These are phyloP conservation scores for Saturnia japonica DNA, from an alignment of 2,888 invertebrate genomes.

Conservation along the genomic window DNA sequence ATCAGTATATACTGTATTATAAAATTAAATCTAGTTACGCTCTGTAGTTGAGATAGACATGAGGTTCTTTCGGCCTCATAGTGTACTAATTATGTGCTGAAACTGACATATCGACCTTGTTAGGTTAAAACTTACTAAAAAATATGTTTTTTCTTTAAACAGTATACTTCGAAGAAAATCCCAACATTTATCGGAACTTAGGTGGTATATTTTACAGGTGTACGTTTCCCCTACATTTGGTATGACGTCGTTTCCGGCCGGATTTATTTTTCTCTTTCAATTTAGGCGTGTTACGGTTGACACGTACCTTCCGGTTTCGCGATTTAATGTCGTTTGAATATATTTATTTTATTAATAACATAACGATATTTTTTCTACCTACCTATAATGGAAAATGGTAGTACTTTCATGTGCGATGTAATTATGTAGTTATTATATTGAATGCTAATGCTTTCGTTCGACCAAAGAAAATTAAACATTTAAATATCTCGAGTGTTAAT, in stretches of 20 bases:
- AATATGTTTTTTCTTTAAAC: too few relatives aligned
- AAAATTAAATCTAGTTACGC: background rate
- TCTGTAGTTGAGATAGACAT: background rate
- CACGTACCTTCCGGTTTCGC: slow-evolving; percentile 37
- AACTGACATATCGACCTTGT: too few relatives aligned
- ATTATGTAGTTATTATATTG: too few relatives aligned
- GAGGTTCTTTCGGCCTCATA: background rate
- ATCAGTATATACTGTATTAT: background rate
- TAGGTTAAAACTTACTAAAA: too few relatives aligned
- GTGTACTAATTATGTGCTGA: too few relatives aligned
- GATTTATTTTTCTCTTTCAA: slow-evolving; percentile 52
- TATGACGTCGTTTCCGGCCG: slow-evolving; percentile 39
- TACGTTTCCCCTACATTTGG: slow-evolving; percentile 54
- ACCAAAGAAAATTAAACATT: too few relatives aligned
- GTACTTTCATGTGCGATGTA: too few relatives aligned
- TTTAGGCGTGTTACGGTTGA: slow-evolving; percentile 44
- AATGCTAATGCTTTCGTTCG: too few relatives aligned
- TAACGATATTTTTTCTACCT: background rate
- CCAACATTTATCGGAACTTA: background rate
- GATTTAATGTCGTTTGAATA: slow-evolving; percentile 26
- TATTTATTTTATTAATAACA: background rate
- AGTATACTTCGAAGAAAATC: background rate
- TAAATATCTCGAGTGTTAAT: too few relatives aligned
- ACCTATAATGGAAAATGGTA: background rate
- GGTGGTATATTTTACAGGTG: slow-evolving; percentile 9